Base-by-base conservation (phyloP, 1,140 invertebrate species). In the Drosophila hydei region DNA sequence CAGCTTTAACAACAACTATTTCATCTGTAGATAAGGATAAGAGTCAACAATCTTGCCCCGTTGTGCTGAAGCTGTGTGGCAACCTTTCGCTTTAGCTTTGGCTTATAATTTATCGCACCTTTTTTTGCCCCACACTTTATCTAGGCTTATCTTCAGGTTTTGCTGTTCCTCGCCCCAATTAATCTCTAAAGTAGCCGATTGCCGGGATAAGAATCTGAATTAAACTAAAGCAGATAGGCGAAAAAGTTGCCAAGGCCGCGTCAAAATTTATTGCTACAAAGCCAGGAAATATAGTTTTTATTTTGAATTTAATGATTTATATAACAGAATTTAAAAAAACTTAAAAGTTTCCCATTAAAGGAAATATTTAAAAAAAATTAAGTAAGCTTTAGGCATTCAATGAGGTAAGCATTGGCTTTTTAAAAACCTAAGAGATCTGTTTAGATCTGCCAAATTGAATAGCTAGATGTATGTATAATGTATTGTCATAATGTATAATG, bases 71-170 rank as follows among this genome's bases (percentile, higher is more conserved):
- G 48, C 48, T 47, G 65, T 61, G 47, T 52, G 36, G 40, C 59
- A 62, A 21, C 58, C 40, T 55, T 45, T 69, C 65, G 14, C 38
- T 45, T 52, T 27, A n/a, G 9, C 30, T 33, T 30, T 9, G 30
- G 51, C 79, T 60, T 63, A 81, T 87, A 87, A 87, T 81, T 88
- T 88, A 87, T 87, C 78, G 77, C 67, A 59, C 55, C 81, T 71
- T 33, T 62, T 30, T 14, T 47, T 21, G 19, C 18, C n/a, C 30
- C 42, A 18, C 16, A 27, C 12, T 47, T 60, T 64, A 61, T 78
- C 45, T 50, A 45, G 36, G 69, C 38, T 72, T 85, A 85, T 84
- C 80, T 73, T 56, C 18, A 23, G 64, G 27, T 77, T 85, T 73
- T 45, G 79, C 43, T 85, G 80, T 79, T 85, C 54, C 63, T 67